phyloP scores from a whole-genome alignment of 2,113 vertebrate genomes.

The Apus apus region DNA sequence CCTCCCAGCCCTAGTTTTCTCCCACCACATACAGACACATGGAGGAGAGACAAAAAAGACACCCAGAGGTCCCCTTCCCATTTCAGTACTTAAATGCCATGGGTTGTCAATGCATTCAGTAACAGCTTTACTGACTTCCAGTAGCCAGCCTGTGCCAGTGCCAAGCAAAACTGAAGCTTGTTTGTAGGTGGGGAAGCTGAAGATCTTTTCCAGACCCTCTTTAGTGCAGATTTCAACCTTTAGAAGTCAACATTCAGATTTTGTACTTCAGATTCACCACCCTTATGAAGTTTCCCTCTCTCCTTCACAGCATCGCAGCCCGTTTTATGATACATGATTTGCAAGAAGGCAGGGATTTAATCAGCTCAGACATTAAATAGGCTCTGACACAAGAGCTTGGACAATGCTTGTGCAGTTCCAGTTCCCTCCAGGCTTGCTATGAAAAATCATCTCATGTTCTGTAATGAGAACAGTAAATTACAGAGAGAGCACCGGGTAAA shows the following conservation, averaged over 20 bases:
- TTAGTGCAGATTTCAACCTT: not conserved
- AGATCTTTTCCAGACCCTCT: not conserved
- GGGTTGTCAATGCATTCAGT: not conserved
- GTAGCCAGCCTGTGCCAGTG: not conserved
- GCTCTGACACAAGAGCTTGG: slow-evolving; percentile 1
- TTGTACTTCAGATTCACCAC: not conserved
- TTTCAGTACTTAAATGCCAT: not conserved
- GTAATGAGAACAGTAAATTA: slow-evolving; percentile 58
- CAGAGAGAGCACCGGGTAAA: not conserved
- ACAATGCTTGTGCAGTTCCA: slow-evolving; percentile 3
- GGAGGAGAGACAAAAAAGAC: not conserved
- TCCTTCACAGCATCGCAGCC: not conserved
- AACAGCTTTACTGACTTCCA: not conserved
- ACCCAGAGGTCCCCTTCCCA: not conserved
- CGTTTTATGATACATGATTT: not conserved
- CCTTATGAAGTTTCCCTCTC: not conserved
- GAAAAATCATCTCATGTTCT: not conserved
- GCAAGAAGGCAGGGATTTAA: slow-evolving; percentile 17
- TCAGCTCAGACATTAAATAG: slow-evolving; percentile 38
- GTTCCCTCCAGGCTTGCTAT: not conserved
- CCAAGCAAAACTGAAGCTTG: not conserved
- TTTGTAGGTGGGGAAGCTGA: not conserved
- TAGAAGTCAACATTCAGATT: not conserved
- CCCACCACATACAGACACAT: not conserved
- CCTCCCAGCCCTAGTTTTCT: not conserved